Evolutionary conservation across 2,797 vertebrate species (phyloP), one percentile per base, ranked within the genome.

Genomic region (Cyprinella venusta): DNA sequence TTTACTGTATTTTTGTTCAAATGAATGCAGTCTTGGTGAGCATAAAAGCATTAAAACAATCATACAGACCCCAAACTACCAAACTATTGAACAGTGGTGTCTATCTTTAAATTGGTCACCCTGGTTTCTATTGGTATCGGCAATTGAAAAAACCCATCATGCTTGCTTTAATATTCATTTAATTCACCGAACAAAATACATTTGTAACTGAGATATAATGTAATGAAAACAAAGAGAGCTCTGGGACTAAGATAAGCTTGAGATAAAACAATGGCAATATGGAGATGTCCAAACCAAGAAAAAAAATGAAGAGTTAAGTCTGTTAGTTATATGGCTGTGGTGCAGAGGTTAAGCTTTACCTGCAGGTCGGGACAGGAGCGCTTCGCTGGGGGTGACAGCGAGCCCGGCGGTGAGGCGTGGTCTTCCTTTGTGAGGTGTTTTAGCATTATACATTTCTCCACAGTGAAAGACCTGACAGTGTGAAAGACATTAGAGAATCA

Each of bases 351-450:
- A 40, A 52, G 16, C 63, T 77, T 92, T 91, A 98, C 98, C 97
- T 97, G 96, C 1, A 97, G 85, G 2, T 96, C 95, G 0, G 96
- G 96, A 76, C 98, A 99, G 61, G 93, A 33, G 0, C 97, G 95
- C 77, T 99, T 99, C 84, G 96, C 90, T 0, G 97, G 97, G 24
- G 98, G 98, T 15, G 96, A 97, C 86, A 89, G 90, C 0, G 90
- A 93, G 16, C 89, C 90, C 56, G 91, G 90, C 0, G 59, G 13
- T 4, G 1, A 84, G 65, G 81, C 91, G 0, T 90, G 91, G 1
- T 94, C 93, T n/a, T 96, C 96, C 88, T 96, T 96, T 61, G 96
- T 95, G 80, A 99, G 87, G 87, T 99, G 98, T 89, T 96, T 98
- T 86, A 98, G 93, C 92, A 98, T 94, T n/a, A 99, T 96, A 77